Base-by-base conservation (phyloP, 2,113 vertebrate species). In the Passer domesticus region DNA sequence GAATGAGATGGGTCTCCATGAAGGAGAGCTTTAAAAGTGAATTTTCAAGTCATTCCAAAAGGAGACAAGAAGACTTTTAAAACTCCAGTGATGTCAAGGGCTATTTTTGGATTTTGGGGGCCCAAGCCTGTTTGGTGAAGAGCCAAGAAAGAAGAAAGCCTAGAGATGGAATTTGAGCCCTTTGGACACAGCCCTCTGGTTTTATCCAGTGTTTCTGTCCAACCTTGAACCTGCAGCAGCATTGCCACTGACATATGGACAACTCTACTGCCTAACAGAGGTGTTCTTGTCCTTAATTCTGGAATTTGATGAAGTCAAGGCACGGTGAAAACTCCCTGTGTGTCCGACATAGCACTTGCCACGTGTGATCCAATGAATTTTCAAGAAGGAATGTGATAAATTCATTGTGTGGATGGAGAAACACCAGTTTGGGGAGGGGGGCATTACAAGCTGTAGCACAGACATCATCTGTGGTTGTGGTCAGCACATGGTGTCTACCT, bases 281-380 rank as follows among this genome's bases (percentile, higher is more conserved):
- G 2, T 10, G 23, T 27, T 63, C 66, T 55, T 68, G 35, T 10
- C 33, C 33, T 60, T 44, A 30, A 6, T 35, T 53, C 31, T 78
- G 47, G 18, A 44, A 47, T 70, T 2, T 50, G 17, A 15, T 10
- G 2, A n/a, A 58, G 53, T 23, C 41, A 62, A 37, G 23, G 13
- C 41, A 31, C 1, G 2, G 9, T 7, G 3, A 8, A 64, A 66
- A 28, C 7, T 86, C 15, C 4, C 7, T 33, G 0, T 67, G 2
- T 33, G 14, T 13, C 63, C 69, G 47, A 44, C 4, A 11, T 6
- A 44, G 39, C 33, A 46, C 33, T 63, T 75, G 3, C 13, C 18
- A 15, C 6, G 1, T 50, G 31, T 49, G 22, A 62, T 5, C 3
- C 43, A 37, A 9, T 0, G 1, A 63, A 33, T 81, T 62, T 74